Base-by-base conservation (phyloP, 2,113 vertebrate genomes). In the Camelus bactrianus region DNA sequence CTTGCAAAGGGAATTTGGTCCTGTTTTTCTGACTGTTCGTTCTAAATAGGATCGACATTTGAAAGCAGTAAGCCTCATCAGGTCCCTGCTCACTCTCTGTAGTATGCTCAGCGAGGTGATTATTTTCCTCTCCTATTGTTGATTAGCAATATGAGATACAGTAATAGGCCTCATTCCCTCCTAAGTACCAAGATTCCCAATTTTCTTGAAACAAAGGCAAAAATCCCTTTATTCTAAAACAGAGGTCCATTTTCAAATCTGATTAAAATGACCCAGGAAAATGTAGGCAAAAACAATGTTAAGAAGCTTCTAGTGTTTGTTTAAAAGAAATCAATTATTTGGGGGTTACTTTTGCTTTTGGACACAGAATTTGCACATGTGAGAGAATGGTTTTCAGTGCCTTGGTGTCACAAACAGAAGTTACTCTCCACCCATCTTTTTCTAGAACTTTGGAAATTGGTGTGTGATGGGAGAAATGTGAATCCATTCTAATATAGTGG, bases 141-240 rank as follows among this genome's bases (percentile, higher is more conserved):
- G 91, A 94, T 97, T 88, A 95, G 38, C 35, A 32, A 80, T 91
- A 91, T 64, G 20, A 96, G 85, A 91, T 86, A 93, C 2, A 88
- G 81, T 94, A 80, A 91, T 93, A 85, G 87, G 52, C 54, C 64
- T 94, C 58, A 89, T 89, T 94, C 67, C n/a, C 19, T 87, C 72
- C 81, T 79, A 86, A 91, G 32, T 58, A 91, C 28, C 38, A 91
- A 92, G 56, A 70, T 93, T 75, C 88, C 42, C 50, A 89, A 12
- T 85, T 96, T 95, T 91, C 62, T 70, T 90, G 42, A 94, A 94
- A 73, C 22, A 19, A 85, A 56, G 60, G 38, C 11, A 85, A 81
- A 95, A 96, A 73, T 89, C 5, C 17, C 24, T 96, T 92, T 84
- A 69, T 88, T 72, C 77, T 76, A 90, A 90, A 93, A 82, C n/a